Percentiles rank a stretch among this genome's conserved stretches.
Conservation (phyloP, 2,888 invertebrate genomes). For the Coronaproctus castanopsis region DNA sequence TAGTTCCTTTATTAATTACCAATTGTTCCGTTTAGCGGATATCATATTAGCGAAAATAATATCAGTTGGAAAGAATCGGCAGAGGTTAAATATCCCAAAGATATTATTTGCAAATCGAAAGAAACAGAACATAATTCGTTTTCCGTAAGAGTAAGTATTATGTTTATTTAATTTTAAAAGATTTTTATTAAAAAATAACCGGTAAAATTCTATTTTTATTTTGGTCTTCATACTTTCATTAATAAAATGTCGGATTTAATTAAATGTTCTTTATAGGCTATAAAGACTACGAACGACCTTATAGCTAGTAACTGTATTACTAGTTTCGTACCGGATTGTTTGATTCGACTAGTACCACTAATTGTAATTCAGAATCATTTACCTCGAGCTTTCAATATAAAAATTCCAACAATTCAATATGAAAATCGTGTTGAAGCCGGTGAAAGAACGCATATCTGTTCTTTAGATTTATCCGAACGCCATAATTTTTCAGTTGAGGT, state of each 20-base stretch:
- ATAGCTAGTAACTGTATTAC: slow-evolving; percentile 25
- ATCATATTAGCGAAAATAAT: slow-evolving; percentile 46
- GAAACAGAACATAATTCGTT: slow-evolving; percentile 39
- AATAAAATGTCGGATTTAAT: too few species aligned
- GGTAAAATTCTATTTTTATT: too few species aligned
- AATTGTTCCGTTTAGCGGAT: slow-evolving; percentile 28
- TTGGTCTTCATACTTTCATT: too few species aligned
- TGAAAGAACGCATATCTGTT: slow-evolving; percentile 46
- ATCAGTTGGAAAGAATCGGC: slow-evolving; percentile 65
- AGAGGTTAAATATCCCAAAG: slow-evolving; percentile 39
- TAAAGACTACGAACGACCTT: slow-evolving; percentile 7
- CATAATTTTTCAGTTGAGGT: slow-evolving; percentile 31
- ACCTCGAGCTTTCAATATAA: slow-evolving; percentile 46
- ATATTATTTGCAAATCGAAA: slow-evolving; percentile 46
- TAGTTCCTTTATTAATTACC: too few species aligned
- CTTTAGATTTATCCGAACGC: slow-evolving; percentile 38
- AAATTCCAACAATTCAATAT: slow-evolving; percentile 31
- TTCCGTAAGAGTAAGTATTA: slow-evolving; percentile 36
- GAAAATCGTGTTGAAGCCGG: slow-evolving; percentile 45
- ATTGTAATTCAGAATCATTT: slow-evolving; percentile 53
- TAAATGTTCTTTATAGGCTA: slow-evolving; percentile 1
- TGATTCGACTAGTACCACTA: slow-evolving; percentile 50
- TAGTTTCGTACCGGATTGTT: slow-evolving; percentile 45
- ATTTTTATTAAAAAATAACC: too few species aligned
- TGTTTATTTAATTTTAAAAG: background rate